Base-by-base conservation (phyloP, 2,888 invertebrate species). In the Cephus spinipes region DNA sequence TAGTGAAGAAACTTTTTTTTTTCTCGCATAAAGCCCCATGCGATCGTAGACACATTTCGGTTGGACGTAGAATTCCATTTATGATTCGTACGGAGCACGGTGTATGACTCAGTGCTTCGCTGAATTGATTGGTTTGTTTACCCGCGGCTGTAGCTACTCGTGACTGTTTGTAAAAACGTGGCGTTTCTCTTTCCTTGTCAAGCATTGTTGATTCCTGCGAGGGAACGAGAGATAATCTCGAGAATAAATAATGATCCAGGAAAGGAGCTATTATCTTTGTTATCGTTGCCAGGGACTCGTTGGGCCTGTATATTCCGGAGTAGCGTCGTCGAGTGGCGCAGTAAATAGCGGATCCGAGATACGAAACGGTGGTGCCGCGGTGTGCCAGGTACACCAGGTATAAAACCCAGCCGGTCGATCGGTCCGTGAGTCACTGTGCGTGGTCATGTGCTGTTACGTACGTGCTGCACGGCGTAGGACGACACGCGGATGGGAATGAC, bases 291-390 rank as follows among this genome's bases (percentile, higher is more conserved):
- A 55, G 55, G 23, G 23, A 23, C 0, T 55, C 15, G 55, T 2
- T 55, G 9, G 23, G 23, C 23, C 23, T 23, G 23, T 55, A 9
- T 55, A 55, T 55, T 55, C 1, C 23, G 2, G 55, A 23, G 23
- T 23, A 9, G 55, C 55, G 9, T 23, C 4, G 23, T 55, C 9
- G 55, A 55, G 23, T 55, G 23, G 55, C 55, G 55, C 23, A 9
- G 55, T 55, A 55, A 55, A 9, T 55, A 55, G 55, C 55, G 55
- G 55, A 55, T 55, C 23, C 55, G 23, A 55, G 55, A 83, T 83
- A 84, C 55, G 82, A 84, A 84, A 79, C 74, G 76, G 79, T 78
- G 82, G 84, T 83, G 80, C 83, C 81, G 73, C 71, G 77, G 76
- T 77, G 83, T 84, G 80, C 83, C 84, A 79, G 84, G 84, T 82